Evolutionary conservation across 2,888 invertebrate genomes (phyloP).

Genomic region (Chymomyza caudatula): DNA sequence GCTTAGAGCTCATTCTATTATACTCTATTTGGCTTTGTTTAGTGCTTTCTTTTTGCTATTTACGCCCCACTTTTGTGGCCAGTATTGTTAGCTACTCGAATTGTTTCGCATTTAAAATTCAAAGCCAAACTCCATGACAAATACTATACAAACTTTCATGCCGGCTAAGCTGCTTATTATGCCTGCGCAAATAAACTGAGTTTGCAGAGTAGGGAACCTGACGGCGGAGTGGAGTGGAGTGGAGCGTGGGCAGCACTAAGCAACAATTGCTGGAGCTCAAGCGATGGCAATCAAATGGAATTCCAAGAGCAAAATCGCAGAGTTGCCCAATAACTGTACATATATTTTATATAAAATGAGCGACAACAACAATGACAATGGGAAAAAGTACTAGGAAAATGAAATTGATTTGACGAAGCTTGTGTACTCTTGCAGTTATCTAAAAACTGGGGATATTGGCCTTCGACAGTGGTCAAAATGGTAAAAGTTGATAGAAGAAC

Average conservation of each 20-base stretch:
- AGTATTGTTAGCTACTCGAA: constrained; percentile 5
- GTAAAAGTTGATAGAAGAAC: no score
- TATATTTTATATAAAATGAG: constrained; percentile 22
- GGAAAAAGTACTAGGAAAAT: not conserved
- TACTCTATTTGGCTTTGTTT: not conserved
- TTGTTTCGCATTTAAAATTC: constrained; percentile 43
- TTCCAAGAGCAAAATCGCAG: constrained; percentile 41
- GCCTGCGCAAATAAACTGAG: constrained; percentile 11
- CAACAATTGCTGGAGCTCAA: constrained; percentile 51
- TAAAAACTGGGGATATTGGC: no score
- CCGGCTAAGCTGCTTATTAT: constrained; percentile 61
- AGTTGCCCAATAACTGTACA: constrained; percentile 62
- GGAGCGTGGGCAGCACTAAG: constrained; percentile 24
- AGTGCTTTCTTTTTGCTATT: constrained; percentile 6
- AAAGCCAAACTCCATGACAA: constrained; percentile 38
- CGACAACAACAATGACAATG: constrained; percentile 5
- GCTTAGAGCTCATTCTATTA: not conserved
- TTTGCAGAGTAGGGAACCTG: not conserved
- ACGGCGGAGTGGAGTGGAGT: not conserved
- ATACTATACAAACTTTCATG: constrained; percentile 35
- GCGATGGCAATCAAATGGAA: constrained; percentile 55
- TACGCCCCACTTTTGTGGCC: not conserved
- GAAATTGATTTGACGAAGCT: not conserved
- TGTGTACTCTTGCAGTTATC: not conserved
- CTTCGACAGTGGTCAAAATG: no score